These are phyloP conservation scores for Trichogramma evanescens DNA, from an alignment of 2,888 invertebrate species.

Conservation along the genomic window DNA sequence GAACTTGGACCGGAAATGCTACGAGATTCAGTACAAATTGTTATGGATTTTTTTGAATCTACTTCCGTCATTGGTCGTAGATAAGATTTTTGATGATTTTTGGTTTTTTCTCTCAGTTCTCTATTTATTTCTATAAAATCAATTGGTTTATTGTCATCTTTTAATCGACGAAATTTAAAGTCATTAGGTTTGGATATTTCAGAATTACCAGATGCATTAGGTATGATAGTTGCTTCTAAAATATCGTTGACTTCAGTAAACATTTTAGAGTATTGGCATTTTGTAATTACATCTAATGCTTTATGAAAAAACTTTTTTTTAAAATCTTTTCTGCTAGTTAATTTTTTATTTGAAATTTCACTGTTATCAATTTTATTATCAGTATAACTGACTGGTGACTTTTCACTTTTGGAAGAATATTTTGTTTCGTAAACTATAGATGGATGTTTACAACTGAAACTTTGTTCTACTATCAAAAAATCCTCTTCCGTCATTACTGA, in stretches of 20 bases:
- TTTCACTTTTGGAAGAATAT: too few relatives aligned
- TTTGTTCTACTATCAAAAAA: not conserved
- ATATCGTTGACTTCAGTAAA: not conserved
- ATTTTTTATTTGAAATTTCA: not conserved
- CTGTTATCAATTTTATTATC: not conserved
- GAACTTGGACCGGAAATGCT: conserved; percentile 25
- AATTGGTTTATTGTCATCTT: not conserved
- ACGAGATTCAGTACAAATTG: conserved; percentile 27
- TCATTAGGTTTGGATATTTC: not conserved
- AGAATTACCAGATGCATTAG: not conserved
- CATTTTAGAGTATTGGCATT: conserved; percentile 22
- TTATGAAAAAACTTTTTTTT: conserved; percentile 22
- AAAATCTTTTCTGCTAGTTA: not conserved
- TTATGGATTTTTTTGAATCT: conserved; percentile 3
- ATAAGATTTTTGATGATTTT: not conserved
- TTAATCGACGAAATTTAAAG: not conserved
- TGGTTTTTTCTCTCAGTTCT: not conserved
- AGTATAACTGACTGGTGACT: too few relatives aligned
- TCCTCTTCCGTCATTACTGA: not conserved
- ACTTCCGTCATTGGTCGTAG: not conserved
- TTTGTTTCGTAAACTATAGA: too few relatives aligned
- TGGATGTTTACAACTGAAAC: not conserved
- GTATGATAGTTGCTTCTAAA: not conserved
- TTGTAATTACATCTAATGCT: conserved; percentile 26
- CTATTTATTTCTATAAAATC: conserved; percentile 6